phyloP scores from a whole-genome alignment of 2,888 invertebrate species.

The Clivina fossor region DNA sequence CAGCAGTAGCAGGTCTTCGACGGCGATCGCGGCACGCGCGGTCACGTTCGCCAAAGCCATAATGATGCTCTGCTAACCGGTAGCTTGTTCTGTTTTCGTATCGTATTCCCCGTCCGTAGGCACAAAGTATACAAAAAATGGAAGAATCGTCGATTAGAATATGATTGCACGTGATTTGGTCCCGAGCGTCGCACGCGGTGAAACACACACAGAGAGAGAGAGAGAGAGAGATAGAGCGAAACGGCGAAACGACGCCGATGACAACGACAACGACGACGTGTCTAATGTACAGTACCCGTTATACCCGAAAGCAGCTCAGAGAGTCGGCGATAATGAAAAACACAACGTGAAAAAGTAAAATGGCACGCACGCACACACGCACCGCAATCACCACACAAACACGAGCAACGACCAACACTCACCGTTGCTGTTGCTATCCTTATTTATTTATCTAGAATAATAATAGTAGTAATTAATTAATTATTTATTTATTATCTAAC shows the following conservation, averaged over 20 bases:
- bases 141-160: slow-evolving; percentile 44
- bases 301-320: slow-evolving; percentile 51
- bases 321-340: slow-evolving; percentile 48
- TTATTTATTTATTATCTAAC: slow-evolving; percentile 11
- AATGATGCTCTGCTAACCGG: no score
- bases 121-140: slow-evolving; percentile 40
- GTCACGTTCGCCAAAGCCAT: slow-evolving; percentile 56
- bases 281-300: slow-evolving; percentile 54
- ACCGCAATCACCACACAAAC: no score
- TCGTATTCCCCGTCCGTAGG: slow-evolving; percentile 39
- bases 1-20: slow-evolving; percentile 61
- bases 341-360: slow-evolving; percentile 45
- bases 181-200: slow-evolving; percentile 45
- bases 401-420: slow-evolving; percentile 17
- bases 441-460: background rate
- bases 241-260: no score
- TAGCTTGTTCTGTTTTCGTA: no score
- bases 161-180: slow-evolving; percentile 48
- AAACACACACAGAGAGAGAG: slow-evolving; percentile 25
- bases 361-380: slow-evolving; percentile 36
- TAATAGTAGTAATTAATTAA: background rate
- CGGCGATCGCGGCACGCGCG: slow-evolving; percentile 59
- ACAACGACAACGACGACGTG: slow-evolving; percentile 34
- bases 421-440: slow-evolving; percentile 6
- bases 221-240: no score